Base-by-base conservation (phyloP, 2,113 vertebrate genomes). In the Tylochromis polylepis region DNA sequence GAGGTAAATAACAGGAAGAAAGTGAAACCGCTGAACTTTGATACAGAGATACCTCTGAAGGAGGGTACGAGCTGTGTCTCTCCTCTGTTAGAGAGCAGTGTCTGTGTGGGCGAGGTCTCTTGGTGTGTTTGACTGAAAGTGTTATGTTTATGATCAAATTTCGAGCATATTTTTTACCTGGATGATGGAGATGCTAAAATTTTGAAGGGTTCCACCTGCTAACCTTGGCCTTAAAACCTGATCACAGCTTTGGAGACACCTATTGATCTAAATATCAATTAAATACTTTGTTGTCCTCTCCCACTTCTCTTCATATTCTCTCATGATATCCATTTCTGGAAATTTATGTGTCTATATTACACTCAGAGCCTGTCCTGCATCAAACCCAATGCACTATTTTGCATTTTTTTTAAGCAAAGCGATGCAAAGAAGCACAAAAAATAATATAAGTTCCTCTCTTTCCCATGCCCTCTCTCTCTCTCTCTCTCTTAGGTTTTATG, bases 201-300 rank as follows among this genome's bases (percentile, higher is more conserved):
- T 79, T 49, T 85, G 34, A 79, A 65, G 4, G n/a, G 22, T 8
- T 82, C 41, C 77, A 87, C 51, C 83, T 82, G 83, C 56, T 84
- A 89, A 82, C 88, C 89, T 92, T 92, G 91, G 9, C 62, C 83
- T 87, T 88, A 31, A 84, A 65, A 53, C 81, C 55, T 24, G 27
- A 79, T 79, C 20, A 53, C 5, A 16, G 4, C 2, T 11, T 55
- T 87, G 79, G 38, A 84, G 58, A 67, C 24, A 56, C 8, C 53
- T 29, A 34, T 36, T 43, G 16, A 36, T 27, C 34, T 15, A 56
- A 56, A 56, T 20, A 70, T 38, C 8, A 16, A 46, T 43, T 15
- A 72, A 46, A 72, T 27, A 46, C 41, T 46, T 72, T 27, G n/a
- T 24, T 43, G n/a, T 0, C 38, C 65, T 70, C 34, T 43, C 38